A percentile compares a stretch with the other conserved stretches of the same genome.
Conservation (phyloP, 2,113 vertebrate species). For the Rutilus rutilus region DNA sequence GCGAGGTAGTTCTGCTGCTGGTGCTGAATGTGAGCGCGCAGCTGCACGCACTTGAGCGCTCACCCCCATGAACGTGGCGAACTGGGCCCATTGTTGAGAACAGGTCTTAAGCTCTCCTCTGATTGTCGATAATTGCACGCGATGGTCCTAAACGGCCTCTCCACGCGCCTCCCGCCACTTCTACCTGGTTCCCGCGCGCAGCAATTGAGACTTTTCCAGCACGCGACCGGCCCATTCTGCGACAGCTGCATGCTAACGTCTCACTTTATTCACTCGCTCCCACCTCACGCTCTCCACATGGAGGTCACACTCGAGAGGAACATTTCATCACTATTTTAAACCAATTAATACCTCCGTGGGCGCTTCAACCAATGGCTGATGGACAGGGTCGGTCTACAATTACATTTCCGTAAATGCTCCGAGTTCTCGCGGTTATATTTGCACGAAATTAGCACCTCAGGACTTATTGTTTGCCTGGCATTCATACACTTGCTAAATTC, state of each 20-base stretch:
- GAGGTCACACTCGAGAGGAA: slow-evolving; percentile 79
- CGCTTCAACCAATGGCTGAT: slow-evolving; percentile 72
- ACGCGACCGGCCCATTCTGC: slow-evolving; percentile 72
- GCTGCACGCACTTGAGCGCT: slow-evolving; percentile 99
- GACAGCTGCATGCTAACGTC: slow-evolving; percentile 87
- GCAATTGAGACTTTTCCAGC: slow-evolving; percentile 84
- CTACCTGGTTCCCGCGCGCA: slow-evolving; percentile 85
- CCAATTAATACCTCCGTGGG: slow-evolving; percentile 83
- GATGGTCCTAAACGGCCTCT: slow-evolving; percentile 96
- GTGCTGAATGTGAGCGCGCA: slow-evolving; percentile 91
- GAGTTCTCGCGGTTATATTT: slow-evolving; percentile 87
- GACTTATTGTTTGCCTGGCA: slow-evolving; percentile 73
- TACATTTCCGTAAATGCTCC: slow-evolving; percentile 84
- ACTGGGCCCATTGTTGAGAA: slow-evolving; percentile 91
- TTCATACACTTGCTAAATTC: slow-evolving; percentile 85
- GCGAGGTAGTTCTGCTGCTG: slow-evolving; percentile 82
- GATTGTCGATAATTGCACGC: slow-evolving; percentile 98
- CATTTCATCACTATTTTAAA: slow-evolving; percentile 90
- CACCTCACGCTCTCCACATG: slow-evolving; percentile 72
- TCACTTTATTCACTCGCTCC: slow-evolving; percentile 71
- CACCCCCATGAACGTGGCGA: slow-evolving; percentile 91
- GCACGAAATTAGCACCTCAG: slow-evolving; percentile 81
- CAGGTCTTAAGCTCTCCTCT: slow-evolving; percentile 89
- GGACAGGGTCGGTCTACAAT: slow-evolving; percentile 84
- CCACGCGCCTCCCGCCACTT: slow-evolving; percentile 87